phyloP scores from a whole-genome alignment of 2,797 vertebrate genomes.

The Bucorvus abyssinicus region DNA sequence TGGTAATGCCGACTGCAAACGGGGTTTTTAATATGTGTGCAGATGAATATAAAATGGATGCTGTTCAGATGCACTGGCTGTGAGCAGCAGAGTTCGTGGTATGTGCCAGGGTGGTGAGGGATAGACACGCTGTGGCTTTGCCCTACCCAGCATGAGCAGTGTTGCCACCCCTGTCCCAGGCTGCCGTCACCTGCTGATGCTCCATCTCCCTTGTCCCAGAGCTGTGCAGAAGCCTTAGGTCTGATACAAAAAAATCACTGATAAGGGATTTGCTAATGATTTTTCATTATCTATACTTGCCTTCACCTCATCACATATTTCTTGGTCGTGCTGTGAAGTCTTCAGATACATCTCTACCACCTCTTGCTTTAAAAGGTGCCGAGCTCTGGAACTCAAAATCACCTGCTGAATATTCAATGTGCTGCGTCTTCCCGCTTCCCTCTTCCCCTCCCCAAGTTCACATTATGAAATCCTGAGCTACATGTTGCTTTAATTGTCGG shows the following conservation, averaged over 20 bases:
- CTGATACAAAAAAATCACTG: rapidly evolving
- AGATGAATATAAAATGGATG: not conserved
- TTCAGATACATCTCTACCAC: not conserved
- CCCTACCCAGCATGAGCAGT: not conserved
- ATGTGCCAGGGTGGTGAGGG: not conserved
- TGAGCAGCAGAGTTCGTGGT: not conserved
- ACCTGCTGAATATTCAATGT: not conserved
- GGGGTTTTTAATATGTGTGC: not conserved
- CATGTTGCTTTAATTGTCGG: rapidly evolving
- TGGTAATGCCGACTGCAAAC: not conserved
- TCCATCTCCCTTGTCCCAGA: not conserved
- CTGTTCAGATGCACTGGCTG: not conserved
- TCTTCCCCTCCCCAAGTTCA: not conserved
- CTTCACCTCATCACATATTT: rapidly evolving
- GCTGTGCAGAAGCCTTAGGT: not conserved
- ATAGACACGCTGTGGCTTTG: not conserved
- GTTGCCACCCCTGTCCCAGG: not conserved
- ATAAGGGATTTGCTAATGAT: not conserved
- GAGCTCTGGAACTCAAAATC: not conserved
- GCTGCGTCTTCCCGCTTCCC: not conserved
- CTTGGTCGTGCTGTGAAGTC: not conserved
- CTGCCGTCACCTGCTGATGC: not conserved
- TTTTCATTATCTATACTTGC: not conserved
- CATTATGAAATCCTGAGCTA: not conserved
- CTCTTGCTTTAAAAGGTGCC: not conserved